Evolutionary conservation across 1,140 invertebrate genomes (phyloP).

Genomic region (Ylistrum balloti): DNA sequence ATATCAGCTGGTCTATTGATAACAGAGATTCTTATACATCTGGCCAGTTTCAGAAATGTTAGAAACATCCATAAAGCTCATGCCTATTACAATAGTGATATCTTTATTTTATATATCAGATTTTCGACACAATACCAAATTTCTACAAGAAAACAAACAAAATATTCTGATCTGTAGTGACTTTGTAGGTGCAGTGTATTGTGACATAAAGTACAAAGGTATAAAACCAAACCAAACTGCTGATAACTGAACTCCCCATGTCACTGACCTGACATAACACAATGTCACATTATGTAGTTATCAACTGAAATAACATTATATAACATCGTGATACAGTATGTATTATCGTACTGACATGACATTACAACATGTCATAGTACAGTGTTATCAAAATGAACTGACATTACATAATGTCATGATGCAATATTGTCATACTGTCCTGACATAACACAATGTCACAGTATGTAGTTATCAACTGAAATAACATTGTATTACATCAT

Average conservation of each 20-base stretch:
- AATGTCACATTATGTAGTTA: background rate
- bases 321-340: background rate
- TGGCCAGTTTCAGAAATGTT: background rate
- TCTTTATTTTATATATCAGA: too few relatives aligned
- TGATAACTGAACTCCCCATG: too few relatives aligned
- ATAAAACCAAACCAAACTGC: too few relatives aligned
- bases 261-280: background rate
- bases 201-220: too few relatives aligned
- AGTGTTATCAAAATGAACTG: background rate
- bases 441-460: background rate
- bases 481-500: background rate
- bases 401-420: background rate
- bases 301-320: background rate
- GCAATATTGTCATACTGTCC: background rate
- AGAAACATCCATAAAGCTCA: background rate
- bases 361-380: background rate
- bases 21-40: background rate
- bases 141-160: too few relatives aligned
- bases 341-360: background rate
- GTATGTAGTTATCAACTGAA: background rate
- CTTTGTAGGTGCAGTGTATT: too few relatives aligned
- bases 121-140: too few relatives aligned
- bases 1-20: background rate
- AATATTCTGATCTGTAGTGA: too few relatives aligned
- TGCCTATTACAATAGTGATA: too few relatives aligned